Percentiles rank a stretch among this genome's conserved stretches.
Evolutionary conservation across 2,113 vertebrate genomes (phyloP).

Genomic region (Cromileptes altivelis): DNA sequence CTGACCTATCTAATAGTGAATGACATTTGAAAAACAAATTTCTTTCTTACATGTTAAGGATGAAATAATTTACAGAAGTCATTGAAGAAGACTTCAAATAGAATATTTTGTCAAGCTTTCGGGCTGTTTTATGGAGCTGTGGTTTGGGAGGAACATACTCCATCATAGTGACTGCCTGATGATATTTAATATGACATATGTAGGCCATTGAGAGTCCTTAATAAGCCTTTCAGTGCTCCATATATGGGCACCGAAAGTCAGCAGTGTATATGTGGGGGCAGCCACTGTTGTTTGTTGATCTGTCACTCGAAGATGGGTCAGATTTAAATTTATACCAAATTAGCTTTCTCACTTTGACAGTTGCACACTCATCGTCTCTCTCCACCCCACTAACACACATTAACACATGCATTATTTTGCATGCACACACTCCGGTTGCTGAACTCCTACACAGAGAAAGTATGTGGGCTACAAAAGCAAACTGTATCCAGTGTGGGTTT

Average conservation of each 20-base stretch:
- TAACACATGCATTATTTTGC: conserved; percentile 30
- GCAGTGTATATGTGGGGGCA: conserved; percentile 12
- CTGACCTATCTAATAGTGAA: too few species aligned
- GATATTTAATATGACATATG: conserved; percentile 4
- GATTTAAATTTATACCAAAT: conserved; percentile 39
- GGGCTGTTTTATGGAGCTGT: neutral
- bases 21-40: too few species aligned
- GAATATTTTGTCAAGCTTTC: neutral
- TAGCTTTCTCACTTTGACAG: conserved; percentile 50
- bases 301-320: conserved; percentile 35
- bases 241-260: neutral
- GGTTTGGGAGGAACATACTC: neutral
- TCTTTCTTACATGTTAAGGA: neutral
- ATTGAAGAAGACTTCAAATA: neutral
- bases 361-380: conserved; percentile 51
- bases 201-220: neutral
- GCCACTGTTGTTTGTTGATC: conserved; percentile 21
- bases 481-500: conserved; percentile 52
- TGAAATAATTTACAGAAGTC: neutral
- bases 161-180: neutral
- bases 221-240: neutral
- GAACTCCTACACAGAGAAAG: conserved; percentile 60
- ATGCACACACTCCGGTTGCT: conserved; percentile 49
- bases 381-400: conserved; percentile 42
- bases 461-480: conserved; percentile 60